A percentile compares a stretch with the other conserved stretches of the same genome.
These are phyloP conservation scores for Athripsodes cinereus DNA, from an alignment of 2,888 invertebrate genomes.

Conservation along the genomic window DNA sequence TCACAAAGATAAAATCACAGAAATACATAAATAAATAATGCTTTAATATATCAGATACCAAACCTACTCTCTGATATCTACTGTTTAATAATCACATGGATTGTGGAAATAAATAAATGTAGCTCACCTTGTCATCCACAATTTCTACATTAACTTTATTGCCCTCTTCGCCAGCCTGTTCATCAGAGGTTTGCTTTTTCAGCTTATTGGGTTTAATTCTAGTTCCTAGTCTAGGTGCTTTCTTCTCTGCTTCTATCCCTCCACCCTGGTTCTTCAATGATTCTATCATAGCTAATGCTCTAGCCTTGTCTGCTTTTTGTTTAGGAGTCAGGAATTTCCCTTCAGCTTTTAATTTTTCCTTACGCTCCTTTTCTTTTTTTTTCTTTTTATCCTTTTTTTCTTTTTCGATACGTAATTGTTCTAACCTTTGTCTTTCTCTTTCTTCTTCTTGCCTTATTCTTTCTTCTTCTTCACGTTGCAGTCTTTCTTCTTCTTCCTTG, in stretches of 20 bases:
- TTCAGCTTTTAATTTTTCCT: constrained; percentile 91
- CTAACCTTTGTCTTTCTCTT: constrained; percentile 64
- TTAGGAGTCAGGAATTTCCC: constrained; percentile 91
- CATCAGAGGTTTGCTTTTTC: constrained; percentile 58
- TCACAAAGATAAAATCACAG: too few relatives aligned
- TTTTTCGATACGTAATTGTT: constrained; percentile 73
- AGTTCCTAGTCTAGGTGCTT: constrained; percentile 60
- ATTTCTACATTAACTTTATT: constrained; percentile 48
- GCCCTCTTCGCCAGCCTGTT: constrained; percentile 47
- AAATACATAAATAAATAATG: too few relatives aligned
- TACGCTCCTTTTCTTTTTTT: constrained; percentile 86
- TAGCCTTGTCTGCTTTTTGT: constrained; percentile 84
- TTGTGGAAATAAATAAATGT: too few relatives aligned
- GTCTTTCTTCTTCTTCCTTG: constrained; percentile 82
- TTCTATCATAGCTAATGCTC: constrained; percentile 85
- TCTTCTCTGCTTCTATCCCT: constrained; percentile 65
- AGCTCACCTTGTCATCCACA: constrained; percentile 44
- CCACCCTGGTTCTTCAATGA: constrained; percentile 84
- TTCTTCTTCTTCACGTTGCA: constrained; percentile 73
- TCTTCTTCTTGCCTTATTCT: constrained; percentile 67
- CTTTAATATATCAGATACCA: too few relatives aligned
- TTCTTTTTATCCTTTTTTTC: constrained; percentile 86
- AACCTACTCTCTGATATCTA: too few relatives aligned
- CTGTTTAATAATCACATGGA: too few relatives aligned
- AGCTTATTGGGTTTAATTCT: constrained; percentile 65